Evolutionary conservation across 1,140 invertebrate genomes (phyloP).

Genomic region (Lutraria rhynchaena): DNA sequence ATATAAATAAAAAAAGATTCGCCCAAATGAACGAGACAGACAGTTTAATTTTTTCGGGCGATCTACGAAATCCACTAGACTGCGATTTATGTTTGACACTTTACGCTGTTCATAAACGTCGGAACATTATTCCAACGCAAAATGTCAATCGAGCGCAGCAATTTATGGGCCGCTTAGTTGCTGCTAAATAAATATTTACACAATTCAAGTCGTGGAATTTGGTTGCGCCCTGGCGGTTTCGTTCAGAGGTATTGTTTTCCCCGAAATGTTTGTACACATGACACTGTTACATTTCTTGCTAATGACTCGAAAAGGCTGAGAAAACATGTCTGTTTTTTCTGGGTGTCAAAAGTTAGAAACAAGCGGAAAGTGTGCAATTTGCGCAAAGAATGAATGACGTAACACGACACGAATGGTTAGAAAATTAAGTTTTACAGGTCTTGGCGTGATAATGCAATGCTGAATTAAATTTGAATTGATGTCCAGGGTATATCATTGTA

Average conservation of each 20-base stretch:
- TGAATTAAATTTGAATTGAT: too few species aligned
- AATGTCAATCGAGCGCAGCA: constrained; percentile 33
- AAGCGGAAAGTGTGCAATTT: too few species aligned
- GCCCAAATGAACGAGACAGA: too few species aligned
- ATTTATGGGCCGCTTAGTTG: constrained; percentile 50
- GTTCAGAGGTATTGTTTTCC: constrained; percentile 35
- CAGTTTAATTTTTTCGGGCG: too few species aligned
- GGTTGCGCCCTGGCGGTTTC: neutral
- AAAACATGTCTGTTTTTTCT: constrained; percentile 27
- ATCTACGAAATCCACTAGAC: too few species aligned
- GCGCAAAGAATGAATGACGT: too few species aligned
- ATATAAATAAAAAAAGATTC: too few species aligned
- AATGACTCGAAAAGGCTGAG: constrained; percentile 28
- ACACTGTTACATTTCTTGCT: neutral
- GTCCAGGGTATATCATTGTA: too few species aligned
- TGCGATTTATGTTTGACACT: constrained; percentile 21
- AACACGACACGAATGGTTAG: too few species aligned
- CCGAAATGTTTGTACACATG: constrained; percentile 13
- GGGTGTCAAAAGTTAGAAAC: too few species aligned
- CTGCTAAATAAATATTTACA: constrained; percentile 60
- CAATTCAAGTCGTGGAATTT: constrained; percentile 9
- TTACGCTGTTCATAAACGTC: constrained; percentile 5
- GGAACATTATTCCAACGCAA: neutral
- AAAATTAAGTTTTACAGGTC: too few species aligned
- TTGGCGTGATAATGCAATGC: too few species aligned